Evolutionary conservation across 2,888 invertebrate species (phyloP).

Genomic region (Willowsia nigromaculata): DNA sequence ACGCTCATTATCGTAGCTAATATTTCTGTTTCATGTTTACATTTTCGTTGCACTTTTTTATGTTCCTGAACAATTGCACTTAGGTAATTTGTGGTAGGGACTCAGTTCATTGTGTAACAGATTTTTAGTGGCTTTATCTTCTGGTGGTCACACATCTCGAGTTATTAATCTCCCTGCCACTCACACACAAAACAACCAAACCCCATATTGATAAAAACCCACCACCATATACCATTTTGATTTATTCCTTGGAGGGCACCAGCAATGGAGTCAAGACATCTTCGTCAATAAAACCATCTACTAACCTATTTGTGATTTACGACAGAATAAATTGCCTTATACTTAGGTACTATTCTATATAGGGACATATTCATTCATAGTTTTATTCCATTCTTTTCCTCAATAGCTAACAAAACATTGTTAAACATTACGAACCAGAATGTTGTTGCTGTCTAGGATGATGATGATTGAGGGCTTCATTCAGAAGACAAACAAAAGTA

Average conservation of each 20-base stretch:
- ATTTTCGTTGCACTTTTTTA: neutral
- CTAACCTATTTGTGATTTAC: slow-evolving; percentile 12
- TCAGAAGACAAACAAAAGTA: too few relatives aligned
- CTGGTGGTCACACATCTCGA: neutral
- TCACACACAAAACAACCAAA: neutral
- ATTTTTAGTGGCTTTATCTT: slow-evolving; percentile 7
- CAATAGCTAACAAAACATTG: neutral
- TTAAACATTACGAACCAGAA: neutral
- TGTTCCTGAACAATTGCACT: neutral
- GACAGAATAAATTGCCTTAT: neutral
- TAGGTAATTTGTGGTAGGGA: neutral
- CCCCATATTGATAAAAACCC: neutral
- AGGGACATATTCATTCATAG: neutral
- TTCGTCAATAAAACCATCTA: slow-evolving; percentile 5
- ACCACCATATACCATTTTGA: neutral
- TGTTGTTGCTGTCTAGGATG: neutral
- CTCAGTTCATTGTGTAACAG: neutral
- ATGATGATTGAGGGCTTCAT: neutral
- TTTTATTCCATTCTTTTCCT: neutral
- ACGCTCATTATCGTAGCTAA: neutral
- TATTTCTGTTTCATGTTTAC: neutral
- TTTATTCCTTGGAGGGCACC: neutral
- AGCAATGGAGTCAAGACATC: slow-evolving; percentile 7
- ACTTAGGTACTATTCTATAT: neutral
- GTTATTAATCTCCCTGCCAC: neutral